Evolutionary conservation across 2,797 vertebrate species (phyloP), one percentile per base, ranked within the genome.

Genomic region (Sebastes steindachneri): DNA sequence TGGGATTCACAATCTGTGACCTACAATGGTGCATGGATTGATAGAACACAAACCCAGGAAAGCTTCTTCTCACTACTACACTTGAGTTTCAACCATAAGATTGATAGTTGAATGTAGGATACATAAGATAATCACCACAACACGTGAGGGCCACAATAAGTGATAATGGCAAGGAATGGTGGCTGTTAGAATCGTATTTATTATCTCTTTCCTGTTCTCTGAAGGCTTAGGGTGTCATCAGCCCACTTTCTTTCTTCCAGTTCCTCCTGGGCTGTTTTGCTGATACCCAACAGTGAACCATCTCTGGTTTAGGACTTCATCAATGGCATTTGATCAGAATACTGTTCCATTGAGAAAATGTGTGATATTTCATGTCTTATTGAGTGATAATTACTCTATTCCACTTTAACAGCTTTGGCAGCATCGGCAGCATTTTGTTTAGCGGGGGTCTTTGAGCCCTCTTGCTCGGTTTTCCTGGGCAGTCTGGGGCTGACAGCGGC

Each of bases 401-500:
- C 91, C 0, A 21, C 83, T 17, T 82, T 55, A 23, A 64, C 67
- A 15, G 1, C 31, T 80, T 87, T 86, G 64, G 86, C 5, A 8
- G 70, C 68, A 35, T 96, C 95, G 68, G 54, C 78, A 58, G 86
- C 79, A 70, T 89, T 93, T 23, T 85, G 81, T 85, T 86, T 96
- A 53, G 74, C 21, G 5, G 82, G 69, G 35, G 84, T 74, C 4
- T 83, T 93, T 35, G 71, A 75, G 10, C 94, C 85, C 0, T 88
- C 94, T 19, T 89, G 71, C 69, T 96, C 96, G 17, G 79, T 57
- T 80, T 94, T 95, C 59, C 89, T 87, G 41, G 92, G 77, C 28
- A 94, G 68, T 82, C 95, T 96, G 69, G 97, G 95, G 91, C 96
- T 97, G 35, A 92, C 79, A 0, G 92, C 31, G 41, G 93, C 92